Conservation (phyloP, 2,113 vertebrate genomes). For the Vidua chalybeata region DNA sequence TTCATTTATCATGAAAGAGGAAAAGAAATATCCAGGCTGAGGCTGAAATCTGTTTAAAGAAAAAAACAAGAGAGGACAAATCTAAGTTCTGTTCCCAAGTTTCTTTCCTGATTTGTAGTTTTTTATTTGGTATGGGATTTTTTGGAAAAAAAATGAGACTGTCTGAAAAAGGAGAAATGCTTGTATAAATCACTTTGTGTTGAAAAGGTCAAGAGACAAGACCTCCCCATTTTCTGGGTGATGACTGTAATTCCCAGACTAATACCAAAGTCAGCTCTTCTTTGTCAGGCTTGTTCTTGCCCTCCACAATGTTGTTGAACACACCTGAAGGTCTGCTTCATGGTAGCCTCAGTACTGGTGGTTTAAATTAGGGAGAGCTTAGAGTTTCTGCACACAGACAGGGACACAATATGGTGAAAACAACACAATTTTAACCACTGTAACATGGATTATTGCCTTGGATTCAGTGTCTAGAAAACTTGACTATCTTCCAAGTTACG, state of each 20-base stretch:
- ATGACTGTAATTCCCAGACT: not conserved
- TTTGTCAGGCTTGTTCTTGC: not conserved
- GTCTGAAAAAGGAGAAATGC: not conserved
- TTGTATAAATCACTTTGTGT: not conserved
- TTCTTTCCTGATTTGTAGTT: not conserved
- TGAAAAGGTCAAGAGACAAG: not conserved
- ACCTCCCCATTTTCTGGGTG: not conserved
- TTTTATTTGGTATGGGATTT: not conserved
- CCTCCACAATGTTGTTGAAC: not conserved
- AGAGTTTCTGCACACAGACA: not conserved
- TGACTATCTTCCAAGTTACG: not conserved
- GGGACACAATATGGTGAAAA: not conserved
- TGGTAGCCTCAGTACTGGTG: not conserved
- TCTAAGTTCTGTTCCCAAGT: not conserved
- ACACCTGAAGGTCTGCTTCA: not conserved
- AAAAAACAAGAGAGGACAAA: not conserved
- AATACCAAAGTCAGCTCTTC: not conserved
- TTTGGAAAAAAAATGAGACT: not conserved
- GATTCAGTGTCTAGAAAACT: not conserved
- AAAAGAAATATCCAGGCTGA: not conserved
- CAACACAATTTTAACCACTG: not conserved
- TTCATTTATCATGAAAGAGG: not conserved
- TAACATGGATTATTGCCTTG: not conserved
- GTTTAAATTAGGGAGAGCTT: not conserved
- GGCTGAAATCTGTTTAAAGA: not conserved